A percentile compares a stretch with the other conserved stretches of the same genome.
phyloP scores from a whole-genome alignment of 1,140 invertebrate genomes.

The Akabosia matsudoensis region DNA sequence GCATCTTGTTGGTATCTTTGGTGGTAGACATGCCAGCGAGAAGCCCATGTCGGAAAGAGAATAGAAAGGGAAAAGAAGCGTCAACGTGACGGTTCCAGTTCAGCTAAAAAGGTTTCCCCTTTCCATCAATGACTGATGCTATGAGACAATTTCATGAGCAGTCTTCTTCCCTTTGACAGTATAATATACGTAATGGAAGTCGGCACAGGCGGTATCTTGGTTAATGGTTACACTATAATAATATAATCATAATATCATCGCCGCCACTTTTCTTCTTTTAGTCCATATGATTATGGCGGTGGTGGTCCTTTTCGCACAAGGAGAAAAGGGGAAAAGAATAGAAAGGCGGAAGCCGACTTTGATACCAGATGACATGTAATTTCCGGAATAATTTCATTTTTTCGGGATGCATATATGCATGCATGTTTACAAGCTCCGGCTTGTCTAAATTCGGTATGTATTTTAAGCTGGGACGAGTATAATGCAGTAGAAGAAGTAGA shows the following conservation, averaged over 20 bases:
- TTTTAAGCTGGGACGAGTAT: background rate
- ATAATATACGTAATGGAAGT: background rate
- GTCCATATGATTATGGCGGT: background rate
- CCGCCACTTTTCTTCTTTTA: background rate
- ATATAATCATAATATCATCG: background rate
- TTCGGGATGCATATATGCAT: background rate
- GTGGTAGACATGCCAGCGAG: background rate
- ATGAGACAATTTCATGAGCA: conserved; percentile 9
- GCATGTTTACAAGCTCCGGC: background rate
- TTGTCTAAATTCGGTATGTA: background rate
- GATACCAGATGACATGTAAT: conserved; percentile 11
- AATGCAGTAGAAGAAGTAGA: no score
- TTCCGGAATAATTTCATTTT: conserved; percentile 11
- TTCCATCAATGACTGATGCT: background rate
- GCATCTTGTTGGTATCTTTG: no score
- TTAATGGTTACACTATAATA: background rate
- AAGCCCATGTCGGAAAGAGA: background rate
- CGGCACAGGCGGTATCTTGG: background rate
- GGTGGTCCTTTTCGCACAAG: background rate
- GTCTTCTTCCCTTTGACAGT: background rate
- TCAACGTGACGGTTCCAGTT: conserved; percentile 16
- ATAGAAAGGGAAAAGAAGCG: background rate
- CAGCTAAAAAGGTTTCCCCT: conserved; percentile 3
- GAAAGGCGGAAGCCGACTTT: conserved; percentile 4
- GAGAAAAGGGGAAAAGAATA: conserved; percentile 8